These are phyloP conservation scores for Hyalella azteca DNA, from an alignment of 2,888 invertebrate genomes.

Conservation along the genomic window DNA sequence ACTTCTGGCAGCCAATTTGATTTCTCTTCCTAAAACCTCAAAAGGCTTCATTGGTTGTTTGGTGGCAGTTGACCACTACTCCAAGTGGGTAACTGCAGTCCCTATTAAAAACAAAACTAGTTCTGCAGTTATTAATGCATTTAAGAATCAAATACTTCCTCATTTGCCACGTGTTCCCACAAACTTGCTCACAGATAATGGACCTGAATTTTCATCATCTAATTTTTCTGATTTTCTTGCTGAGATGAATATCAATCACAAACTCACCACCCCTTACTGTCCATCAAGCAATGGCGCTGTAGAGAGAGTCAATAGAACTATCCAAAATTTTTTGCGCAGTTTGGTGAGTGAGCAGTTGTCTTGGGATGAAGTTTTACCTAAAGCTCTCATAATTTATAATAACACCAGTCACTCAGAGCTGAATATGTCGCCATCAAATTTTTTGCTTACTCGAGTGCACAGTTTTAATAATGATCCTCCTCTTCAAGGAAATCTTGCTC, in stretches of 20 bases:
- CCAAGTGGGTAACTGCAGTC: background rate
- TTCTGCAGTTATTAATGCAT: background rate
- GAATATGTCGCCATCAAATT: background rate
- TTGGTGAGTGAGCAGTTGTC: background rate
- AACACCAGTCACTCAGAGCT: background rate
- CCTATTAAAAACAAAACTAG: background rate
- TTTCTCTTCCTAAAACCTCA: background rate
- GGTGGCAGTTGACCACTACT: background rate
- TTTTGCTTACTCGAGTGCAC: background rate
- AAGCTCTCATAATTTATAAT: background rate
- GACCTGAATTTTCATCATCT: background rate
- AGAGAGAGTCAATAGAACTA: conserved; percentile 11
- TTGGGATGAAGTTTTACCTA: background rate
- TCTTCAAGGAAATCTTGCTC: background rate
- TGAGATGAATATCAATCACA: background rate
- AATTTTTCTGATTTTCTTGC: conserved; percentile 1
- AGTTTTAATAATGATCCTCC: background rate
- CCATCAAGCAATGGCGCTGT: conserved; percentile 24
- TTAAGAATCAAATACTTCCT: background rate
- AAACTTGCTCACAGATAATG: background rate
- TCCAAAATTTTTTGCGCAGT: background rate
- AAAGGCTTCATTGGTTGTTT: background rate
- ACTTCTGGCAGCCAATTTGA: background rate
- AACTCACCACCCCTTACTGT: conserved; percentile 12
- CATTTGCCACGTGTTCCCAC: background rate